These are phyloP conservation scores for Paramisgurnus dabryanus DNA, from an alignment of 2,113 vertebrate species.

Conservation along the genomic window DNA sequence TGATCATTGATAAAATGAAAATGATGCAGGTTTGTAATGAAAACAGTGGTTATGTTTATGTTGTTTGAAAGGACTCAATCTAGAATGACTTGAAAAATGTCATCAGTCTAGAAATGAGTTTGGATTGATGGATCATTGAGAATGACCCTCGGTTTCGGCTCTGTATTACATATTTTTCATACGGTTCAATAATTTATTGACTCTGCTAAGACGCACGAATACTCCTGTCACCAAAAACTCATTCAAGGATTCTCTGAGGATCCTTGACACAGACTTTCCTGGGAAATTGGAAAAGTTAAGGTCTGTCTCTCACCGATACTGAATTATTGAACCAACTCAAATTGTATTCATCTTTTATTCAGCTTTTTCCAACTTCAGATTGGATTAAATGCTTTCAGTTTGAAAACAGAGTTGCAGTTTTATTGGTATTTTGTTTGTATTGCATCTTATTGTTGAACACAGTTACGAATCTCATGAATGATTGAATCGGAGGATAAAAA, in stretches of 20 bases:
- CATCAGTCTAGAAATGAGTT: not conserved
- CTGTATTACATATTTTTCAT: slow-evolving; percentile 18
- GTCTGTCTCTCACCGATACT: slow-evolving; percentile 21
- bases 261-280: slow-evolving; percentile 25
- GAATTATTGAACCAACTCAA: slow-evolving; percentile 31
- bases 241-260: slow-evolving; percentile 31
- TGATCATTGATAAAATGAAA: not conserved
- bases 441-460: not conserved
- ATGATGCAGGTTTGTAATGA: not conserved
- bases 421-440: not conserved
- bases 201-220: slow-evolving; percentile 22
- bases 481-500: not conserved
- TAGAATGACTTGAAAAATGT: not conserved
- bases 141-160: not conserved
- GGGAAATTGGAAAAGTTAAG: slow-evolving; percentile 16
- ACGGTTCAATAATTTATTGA: slow-evolving; percentile 44
- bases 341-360: not conserved
- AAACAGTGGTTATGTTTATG: not conserved
- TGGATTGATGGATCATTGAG: slow-evolving; percentile 1
- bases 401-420: slow-evolving; percentile 8
- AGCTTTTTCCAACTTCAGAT: slow-evolving; percentile 1
- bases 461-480: slow-evolving; percentile 17
- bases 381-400: not conserved
- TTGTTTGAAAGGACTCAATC: not conserved
- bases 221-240: slow-evolving; percentile 31